Conservation (phyloP, 2,797 vertebrate species). For the Xenentodon cancila region DNA sequence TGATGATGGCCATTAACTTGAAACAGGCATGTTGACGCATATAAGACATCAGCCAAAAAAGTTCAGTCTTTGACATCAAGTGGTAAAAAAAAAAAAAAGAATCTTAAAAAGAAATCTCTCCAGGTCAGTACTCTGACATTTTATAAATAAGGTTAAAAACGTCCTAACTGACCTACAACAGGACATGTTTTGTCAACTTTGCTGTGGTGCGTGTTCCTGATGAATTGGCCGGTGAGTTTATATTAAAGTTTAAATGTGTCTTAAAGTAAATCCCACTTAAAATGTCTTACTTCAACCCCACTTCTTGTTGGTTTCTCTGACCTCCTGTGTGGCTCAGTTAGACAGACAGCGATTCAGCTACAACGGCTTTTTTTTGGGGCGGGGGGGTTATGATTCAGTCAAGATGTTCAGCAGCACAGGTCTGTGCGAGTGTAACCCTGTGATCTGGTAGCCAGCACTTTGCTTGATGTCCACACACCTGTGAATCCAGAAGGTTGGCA, state of each 20-base stretch:
- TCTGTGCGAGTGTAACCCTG: constrained; percentile 30
- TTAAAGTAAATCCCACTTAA: constrained; percentile 39
- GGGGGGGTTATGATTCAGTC: constrained; percentile 42
- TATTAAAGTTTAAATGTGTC: constrained; percentile 47
- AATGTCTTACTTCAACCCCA: constrained; percentile 29
- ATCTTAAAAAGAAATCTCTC: too few relatives aligned
- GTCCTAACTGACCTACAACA: too few relatives aligned
- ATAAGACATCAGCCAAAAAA: too few relatives aligned
- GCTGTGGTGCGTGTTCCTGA: too few relatives aligned
- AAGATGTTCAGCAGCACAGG: constrained; percentile 61
- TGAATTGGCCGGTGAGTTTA: constrained; percentile 5
- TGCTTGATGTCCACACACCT: constrained; percentile 57
- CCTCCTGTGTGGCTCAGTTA: constrained; percentile 52
- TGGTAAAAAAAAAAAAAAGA: too few relatives aligned
- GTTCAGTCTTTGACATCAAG: too few relatives aligned
- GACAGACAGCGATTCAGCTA: constrained; percentile 47
- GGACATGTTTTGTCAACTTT: too few relatives aligned
- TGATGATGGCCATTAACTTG: too few relatives aligned
- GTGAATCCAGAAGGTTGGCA: constrained; percentile 33
- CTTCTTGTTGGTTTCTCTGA: constrained; percentile 39
- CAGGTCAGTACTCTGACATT: too few relatives aligned
- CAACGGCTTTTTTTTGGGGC: constrained; percentile 50
- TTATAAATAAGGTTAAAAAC: too few relatives aligned
- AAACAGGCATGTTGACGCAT: too few relatives aligned
- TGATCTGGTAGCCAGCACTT: constrained; percentile 47